A percentile compares a stretch with the other conserved stretches of the same genome.
phyloP scores from a whole-genome alignment of 1,140 invertebrate species.

The Drosophila ananassae region DNA sequence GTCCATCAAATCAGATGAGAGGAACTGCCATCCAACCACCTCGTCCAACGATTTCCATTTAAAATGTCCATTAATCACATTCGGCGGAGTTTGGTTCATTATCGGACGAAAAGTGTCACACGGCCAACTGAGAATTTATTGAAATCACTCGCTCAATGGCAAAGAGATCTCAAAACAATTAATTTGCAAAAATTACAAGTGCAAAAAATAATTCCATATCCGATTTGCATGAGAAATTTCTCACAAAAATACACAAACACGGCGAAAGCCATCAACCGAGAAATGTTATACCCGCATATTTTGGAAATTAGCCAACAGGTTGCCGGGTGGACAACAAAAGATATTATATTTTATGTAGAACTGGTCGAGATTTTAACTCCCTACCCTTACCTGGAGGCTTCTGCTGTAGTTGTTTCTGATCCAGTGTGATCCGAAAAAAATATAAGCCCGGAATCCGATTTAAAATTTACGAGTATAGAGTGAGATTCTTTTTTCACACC shows the following conservation, averaged over 20 bases:
- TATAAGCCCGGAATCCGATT: conserved; percentile 18
- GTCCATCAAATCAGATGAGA: conserved; percentile 28
- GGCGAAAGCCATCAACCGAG: background rate
- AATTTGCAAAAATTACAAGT: conserved; percentile 14
- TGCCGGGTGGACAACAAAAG: conserved; percentile 27
- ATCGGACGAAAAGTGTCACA: conserved; percentile 71
- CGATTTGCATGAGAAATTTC: conserved; percentile 32
- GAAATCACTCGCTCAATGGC: conserved; percentile 57
- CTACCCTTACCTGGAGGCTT: conserved; percentile 3
- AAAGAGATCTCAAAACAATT: conserved; percentile 23
- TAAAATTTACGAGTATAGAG: conserved; percentile 20
- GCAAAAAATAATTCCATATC: conserved; percentile 21
- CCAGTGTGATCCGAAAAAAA: background rate
- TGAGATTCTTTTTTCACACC: conserved; percentile 23
- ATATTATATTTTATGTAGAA: background rate
- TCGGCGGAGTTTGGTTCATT: conserved; percentile 65
- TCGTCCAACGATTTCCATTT: conserved; percentile 46
- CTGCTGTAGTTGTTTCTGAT: too few species aligned
- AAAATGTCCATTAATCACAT: conserved; percentile 69
- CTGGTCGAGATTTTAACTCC: conserved; percentile 5
- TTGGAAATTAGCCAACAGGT: conserved; percentile 40
- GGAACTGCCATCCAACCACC: conserved; percentile 10
- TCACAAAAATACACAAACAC: background rate
- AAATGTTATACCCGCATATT: conserved; percentile 8
- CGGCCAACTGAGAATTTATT: conserved; percentile 67